Percentiles rank a stretch among this genome's conserved stretches.
Conservation (phyloP, 1,140 invertebrate species). For the Coptotermes formosanus region DNA sequence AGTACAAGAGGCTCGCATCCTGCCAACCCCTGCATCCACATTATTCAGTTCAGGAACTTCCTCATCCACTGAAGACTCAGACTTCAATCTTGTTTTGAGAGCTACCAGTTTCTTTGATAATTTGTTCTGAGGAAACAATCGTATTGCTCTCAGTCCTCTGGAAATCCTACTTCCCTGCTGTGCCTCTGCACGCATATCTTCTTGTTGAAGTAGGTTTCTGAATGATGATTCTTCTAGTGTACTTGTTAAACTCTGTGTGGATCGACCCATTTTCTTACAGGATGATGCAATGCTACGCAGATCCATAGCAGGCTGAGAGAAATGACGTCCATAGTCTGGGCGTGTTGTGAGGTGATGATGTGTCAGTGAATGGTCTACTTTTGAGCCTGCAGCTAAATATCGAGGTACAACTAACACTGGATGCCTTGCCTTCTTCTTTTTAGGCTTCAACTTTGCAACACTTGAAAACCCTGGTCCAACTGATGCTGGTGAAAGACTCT, state of each 20-base stretch:
- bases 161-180: conserved; percentile 50
- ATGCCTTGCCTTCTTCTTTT: conserved; percentile 2
- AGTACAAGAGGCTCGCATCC: background rate
- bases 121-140: conserved; percentile 50
- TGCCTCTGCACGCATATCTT: conserved; percentile 54
- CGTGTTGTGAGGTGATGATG: background rate
- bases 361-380: background rate
- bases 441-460: background rate
- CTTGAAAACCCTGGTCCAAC: conserved; percentile 13
- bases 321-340: background rate
- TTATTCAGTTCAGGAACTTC: conserved; percentile 41
- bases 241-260: conserved; percentile 27
- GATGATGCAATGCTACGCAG: background rate
- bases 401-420: conserved; percentile 12
- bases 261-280: conserved; percentile 28
- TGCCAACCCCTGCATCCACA: background rate
- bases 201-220: conserved; percentile 52
- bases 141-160: conserved; percentile 48
- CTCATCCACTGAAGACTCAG: conserved; percentile 45
- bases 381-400: conserved; percentile 17
- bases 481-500: background rate
- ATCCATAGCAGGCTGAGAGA: conserved; percentile 18
- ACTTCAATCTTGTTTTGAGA: conserved; percentile 46
- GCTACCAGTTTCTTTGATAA: conserved; percentile 49
- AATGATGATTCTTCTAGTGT: conserved; percentile 45